Evolutionary conservation across 2,113 vertebrate species (phyloP), one percentile per base, ranked within the genome.

Genomic region (Lutjanus erythropterus): DNA sequence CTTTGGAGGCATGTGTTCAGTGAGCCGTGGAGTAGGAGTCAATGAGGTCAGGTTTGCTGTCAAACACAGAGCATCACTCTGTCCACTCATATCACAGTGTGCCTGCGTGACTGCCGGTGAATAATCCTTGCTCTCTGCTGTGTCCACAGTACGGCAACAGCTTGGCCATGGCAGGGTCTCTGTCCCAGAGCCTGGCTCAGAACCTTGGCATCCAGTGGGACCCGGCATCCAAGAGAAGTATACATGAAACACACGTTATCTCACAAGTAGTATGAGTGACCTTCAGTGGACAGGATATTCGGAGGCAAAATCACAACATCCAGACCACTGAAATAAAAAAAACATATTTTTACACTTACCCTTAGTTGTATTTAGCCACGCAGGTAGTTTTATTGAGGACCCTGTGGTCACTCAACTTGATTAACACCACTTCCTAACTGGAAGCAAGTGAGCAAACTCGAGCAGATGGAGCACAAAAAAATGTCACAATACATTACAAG

Each of bases 181-280:
- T 99, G 39, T 96, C 97, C 10, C 98, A 99, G 92, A 98, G 97
- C 89, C 93, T 99, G 92, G 97, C 97, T 83, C 98, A 99, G 93
- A 99, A 99, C 91, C 93, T 99, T 67, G 98, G 97, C 74, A 97
- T 99, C 92, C 98, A 98, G 12, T 99, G 98, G 98, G 97, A 99
- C 81, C 96, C 98, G 19, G 95, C 95, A 73, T 88, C 93, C 68
- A 96, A 95, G 91, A 98, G 96, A 91, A 99, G 98, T 99, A 97
- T 60, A 95, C 94, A 92, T 77, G 93, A 96, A 91, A 75, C 50
- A 60, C 23, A 50, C 31, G 11, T 42, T 68, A 3, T 50, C 25
- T 69, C 23, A 68, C 15, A 56, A 19, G 2, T 71, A 55, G 8
- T n/a, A 16, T 64, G 31, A 35, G 23, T 19, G 15, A 27, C 31